Conservation (phyloP, 2,888 invertebrate species). For the Cabera pusaria region DNA sequence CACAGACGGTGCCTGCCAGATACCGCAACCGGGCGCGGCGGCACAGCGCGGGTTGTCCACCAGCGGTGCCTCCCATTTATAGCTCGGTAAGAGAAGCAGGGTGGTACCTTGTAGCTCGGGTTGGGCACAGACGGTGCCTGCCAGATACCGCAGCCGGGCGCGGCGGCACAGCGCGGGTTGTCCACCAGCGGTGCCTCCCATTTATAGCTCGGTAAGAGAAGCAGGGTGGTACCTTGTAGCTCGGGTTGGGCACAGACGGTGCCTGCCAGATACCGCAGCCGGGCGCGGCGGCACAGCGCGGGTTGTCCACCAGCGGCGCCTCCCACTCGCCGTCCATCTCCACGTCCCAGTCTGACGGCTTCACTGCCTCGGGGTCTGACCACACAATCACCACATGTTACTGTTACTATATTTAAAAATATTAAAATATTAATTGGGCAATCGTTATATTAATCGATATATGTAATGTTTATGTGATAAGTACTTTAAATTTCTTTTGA, state of each 20-base stretch:
- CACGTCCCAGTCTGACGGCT: conserved; percentile 98
- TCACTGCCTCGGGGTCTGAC: conserved; percentile 92
- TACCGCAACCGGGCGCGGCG: conserved; percentile 93
- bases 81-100: too few relatives aligned
- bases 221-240: conserved; percentile 90
- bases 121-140: conserved; percentile 92
- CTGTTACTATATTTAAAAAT: too few relatives aligned
- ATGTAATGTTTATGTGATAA: too few relatives aligned
- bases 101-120: conserved; percentile 92
- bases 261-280: conserved; percentile 97
- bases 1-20: conserved; percentile 92
- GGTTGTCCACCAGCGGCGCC: conserved; percentile 95
- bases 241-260: conserved; percentile 93
- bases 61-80: conserved; percentile 98
- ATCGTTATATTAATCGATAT: too few relatives aligned
- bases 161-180: conserved; percentile 92
- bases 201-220: too few relatives aligned
- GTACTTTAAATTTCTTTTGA: too few relatives aligned
- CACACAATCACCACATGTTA: too few relatives aligned
- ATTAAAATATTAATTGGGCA: too few relatives aligned
- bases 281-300: conserved; percentile 88
- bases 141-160: conserved; percentile 97
- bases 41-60: conserved; percentile 95
- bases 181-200: conserved; percentile 98
- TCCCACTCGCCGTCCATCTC: conserved; percentile 99